These are phyloP conservation scores for Mystacornis crossleyi DNA, from an alignment of 2,113 vertebrate species.

Conservation along the genomic window DNA sequence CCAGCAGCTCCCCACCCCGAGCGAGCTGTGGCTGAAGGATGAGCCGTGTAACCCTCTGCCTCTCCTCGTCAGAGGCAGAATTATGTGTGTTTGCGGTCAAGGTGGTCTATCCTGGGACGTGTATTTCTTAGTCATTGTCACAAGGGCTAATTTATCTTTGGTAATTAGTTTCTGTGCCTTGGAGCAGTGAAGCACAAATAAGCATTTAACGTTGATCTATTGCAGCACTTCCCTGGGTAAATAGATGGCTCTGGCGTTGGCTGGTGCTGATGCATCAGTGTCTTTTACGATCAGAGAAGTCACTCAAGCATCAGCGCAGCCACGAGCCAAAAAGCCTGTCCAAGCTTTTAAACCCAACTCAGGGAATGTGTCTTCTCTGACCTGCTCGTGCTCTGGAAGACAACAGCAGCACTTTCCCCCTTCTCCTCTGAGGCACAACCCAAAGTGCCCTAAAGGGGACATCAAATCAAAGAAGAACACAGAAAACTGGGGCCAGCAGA, in stretches of 20 bases:
- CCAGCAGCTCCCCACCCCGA: neutral
- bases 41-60: accelerated
- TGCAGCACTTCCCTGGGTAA: conserved; percentile 46
- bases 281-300: conserved; percentile 9
- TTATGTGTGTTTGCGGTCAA: conserved; percentile 23
- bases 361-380: neutral
- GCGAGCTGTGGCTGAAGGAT: neutral
- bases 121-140: conserved; percentile 44
- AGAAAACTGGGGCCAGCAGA: neutral
- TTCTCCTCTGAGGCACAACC: neutral
- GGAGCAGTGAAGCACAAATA: conserved; percentile 48
- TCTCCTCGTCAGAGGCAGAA: neutral
- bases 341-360: neutral
- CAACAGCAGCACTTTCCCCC: neutral
- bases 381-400: neutral
- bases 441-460: accelerated
- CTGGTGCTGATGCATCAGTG: conserved; percentile 23
- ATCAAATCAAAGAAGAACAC: neutral
- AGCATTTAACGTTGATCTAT: conserved; percentile 56
- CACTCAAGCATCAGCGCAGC: neutral
- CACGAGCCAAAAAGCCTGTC: neutral
- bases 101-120: conserved; percentile 21
- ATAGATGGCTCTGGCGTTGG: neutral
- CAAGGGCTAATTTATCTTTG: conserved; percentile 54
- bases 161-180: conserved; percentile 65